Conservation (phyloP, 2,797 vertebrate genomes). For the Syndactyla subalaris region DNA sequence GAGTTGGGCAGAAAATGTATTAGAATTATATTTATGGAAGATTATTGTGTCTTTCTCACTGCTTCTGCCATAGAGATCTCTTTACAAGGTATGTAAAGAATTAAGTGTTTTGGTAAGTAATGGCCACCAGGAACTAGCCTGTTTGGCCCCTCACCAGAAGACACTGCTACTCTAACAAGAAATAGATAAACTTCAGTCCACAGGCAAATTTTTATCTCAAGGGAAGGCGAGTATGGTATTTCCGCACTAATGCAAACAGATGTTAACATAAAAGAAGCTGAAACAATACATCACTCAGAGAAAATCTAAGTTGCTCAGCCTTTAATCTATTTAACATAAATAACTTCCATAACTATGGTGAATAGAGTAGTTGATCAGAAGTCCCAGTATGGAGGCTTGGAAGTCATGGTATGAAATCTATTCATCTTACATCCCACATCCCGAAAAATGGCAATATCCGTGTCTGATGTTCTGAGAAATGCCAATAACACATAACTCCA, state of each 20-base stretch:
- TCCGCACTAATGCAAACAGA: background rate
- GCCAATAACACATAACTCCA: background rate
- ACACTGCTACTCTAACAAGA: background rate
- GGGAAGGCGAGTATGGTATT: background rate
- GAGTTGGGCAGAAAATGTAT: background rate
- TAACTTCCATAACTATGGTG: conserved; percentile 45
- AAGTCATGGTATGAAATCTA: conserved; percentile 56
- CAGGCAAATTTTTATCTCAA: background rate
- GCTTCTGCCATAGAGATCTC: background rate
- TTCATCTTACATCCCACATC: conserved; percentile 30
- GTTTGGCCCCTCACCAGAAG: background rate
- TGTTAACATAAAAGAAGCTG: background rate
- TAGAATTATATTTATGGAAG: background rate
- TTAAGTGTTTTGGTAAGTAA: background rate
- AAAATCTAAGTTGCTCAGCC: conserved; percentile 10
- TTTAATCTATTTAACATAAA: conserved; percentile 47
- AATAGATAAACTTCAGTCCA: background rate
- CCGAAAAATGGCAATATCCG: background rate
- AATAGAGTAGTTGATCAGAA: conserved; percentile 44
- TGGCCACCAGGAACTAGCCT: background rate
- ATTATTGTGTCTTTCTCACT: background rate
- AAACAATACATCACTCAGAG: conserved; percentile 7
- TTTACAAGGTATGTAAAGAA: background rate
- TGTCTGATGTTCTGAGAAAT: background rate
- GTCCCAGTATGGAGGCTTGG: conserved; percentile 40